Base-by-base conservation (phyloP, 2,113 vertebrate species). In the Pipa parva region DNA sequence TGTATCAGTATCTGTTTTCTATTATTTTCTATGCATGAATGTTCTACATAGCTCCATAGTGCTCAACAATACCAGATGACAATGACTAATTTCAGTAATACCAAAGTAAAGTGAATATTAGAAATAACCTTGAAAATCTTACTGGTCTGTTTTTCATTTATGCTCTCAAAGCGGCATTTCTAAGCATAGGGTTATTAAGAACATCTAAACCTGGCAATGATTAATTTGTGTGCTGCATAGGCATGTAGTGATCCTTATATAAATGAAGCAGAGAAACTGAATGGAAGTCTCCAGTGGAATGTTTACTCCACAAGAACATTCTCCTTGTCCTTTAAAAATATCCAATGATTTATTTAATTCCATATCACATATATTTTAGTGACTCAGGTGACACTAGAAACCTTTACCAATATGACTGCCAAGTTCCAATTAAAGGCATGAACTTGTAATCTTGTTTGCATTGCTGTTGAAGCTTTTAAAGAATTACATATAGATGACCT, bases 191-290 rank as follows among this genome's bases (percentile, higher is more conserved):
- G 72, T 74, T 42, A 39, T 73, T 63, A 68, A 57, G 17, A 75
- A 75, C 74, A 75, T 28, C 70, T 74, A 71, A 39, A 60, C 24
- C 74, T n/a, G 18, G n/a, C 64, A n/a, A 31, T 2, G 11, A 72
- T 54, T 75, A 18, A 27, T 0, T 1, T 26, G 11, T 10, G n/a
- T 17, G 17, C 81, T 71, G 39, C 36, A 24, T 71, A 45, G 67
- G 46, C 69, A 66, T 73, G 51, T 60, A 52, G 22, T 25, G 13
- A 26, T 68, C 58, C 48, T 48, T 33, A 52, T 60, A n/a, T 36
- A 74, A 57, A n/a, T 0, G 0, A 28, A 49, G 36, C 10, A 6
- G 56, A 50, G 31, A 36, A 39, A 52, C 11, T n/a, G 1, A 15
- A 4, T 2, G 0, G 0, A 13, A 55, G 70, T 1, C 54, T 74